A percentile compares a stretch with the other conserved stretches of the same genome.
Evolutionary conservation across 1,140 invertebrate species (phyloP).

Genomic region (Liolophura sinensis): DNA sequence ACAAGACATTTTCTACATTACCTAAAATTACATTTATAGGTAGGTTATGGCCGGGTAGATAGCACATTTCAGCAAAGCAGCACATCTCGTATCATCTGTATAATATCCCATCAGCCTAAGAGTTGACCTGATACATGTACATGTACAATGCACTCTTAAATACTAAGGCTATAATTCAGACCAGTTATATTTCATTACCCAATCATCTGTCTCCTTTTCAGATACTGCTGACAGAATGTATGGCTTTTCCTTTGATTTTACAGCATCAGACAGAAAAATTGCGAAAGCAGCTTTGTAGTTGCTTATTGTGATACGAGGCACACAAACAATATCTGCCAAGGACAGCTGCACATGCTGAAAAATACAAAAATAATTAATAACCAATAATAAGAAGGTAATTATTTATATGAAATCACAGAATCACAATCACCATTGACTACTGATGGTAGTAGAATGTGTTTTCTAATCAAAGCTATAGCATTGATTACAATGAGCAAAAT

Average conservation of each 20-base stretch:
- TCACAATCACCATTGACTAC: too few relatives aligned
- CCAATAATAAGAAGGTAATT: too few relatives aligned
- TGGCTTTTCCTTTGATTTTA: constrained; percentile 24
- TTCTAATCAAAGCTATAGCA: too few relatives aligned
- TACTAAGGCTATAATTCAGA: not conserved
- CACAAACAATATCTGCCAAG: constrained; percentile 74
- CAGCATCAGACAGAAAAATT: constrained; percentile 1
- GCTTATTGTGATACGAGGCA: constrained; percentile 54
- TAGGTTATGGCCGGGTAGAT: too few relatives aligned
- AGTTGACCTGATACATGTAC: not conserved
- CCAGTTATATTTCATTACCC: constrained; percentile 62
- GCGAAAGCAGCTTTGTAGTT: constrained; percentile 11
- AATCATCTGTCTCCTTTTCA: constrained; percentile 84
- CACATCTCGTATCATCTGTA: too few relatives aligned
- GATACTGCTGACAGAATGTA: constrained; percentile 75
- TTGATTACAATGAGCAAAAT: too few relatives aligned
- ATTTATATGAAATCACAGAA: too few relatives aligned
- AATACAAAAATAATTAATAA: not conserved
- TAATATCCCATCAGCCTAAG: not conserved
- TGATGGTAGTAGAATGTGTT: too few relatives aligned
- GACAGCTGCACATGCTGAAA: constrained; percentile 64
- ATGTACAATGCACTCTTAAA: not conserved
- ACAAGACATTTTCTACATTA: too few relatives aligned
- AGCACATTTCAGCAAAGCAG: too few relatives aligned
- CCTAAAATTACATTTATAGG: too few relatives aligned